Evolutionary conservation across 2,113 vertebrate genomes (phyloP).

Genomic region (Pipa parva): DNA sequence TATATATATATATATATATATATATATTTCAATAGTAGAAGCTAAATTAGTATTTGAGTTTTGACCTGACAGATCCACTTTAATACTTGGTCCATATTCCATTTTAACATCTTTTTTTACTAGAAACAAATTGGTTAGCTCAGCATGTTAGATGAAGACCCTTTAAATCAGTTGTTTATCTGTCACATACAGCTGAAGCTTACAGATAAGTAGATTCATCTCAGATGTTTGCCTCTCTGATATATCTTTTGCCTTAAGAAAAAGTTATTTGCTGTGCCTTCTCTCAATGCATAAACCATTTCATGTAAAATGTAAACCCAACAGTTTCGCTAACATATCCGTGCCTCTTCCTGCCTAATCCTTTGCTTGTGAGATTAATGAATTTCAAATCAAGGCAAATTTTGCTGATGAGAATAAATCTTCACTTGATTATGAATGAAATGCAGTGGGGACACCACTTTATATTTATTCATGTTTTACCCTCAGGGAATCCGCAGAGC

Average conservation of each 20-base stretch:
- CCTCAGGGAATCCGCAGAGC: conserved; percentile 41
- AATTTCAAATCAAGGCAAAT: conserved; percentile 43
- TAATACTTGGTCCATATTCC: too few relatives aligned
- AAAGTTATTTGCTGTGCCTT: not conserved
- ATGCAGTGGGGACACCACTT: conserved; percentile 43
- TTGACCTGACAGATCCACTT: too few relatives aligned
- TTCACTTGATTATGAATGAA: conserved; percentile 51
- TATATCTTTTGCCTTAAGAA: conserved; percentile 24
- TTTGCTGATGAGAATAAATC: conserved; percentile 45
- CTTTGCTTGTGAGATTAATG: conserved; percentile 51
- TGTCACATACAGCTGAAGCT: not conserved
- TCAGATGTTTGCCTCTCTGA: conserved; percentile 10
- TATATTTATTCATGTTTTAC: conserved; percentile 49
- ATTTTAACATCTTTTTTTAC: too few relatives aligned
- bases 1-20: too few relatives aligned
- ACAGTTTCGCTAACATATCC: conserved; percentile 19
- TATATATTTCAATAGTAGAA: too few relatives aligned
- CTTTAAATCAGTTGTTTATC: not conserved
- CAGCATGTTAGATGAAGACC: not conserved
- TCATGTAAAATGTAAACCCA: conserved; percentile 26
- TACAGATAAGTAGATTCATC: not conserved
- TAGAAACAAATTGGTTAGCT: too few relatives aligned
- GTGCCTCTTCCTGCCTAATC: conserved; percentile 42
- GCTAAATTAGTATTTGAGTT: too few relatives aligned
- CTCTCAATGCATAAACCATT: conserved; percentile 17